Conservation (phyloP, 37 sponge, comb jelly and placozoan genomes). For the Hexactinellida sp. region DNA sequence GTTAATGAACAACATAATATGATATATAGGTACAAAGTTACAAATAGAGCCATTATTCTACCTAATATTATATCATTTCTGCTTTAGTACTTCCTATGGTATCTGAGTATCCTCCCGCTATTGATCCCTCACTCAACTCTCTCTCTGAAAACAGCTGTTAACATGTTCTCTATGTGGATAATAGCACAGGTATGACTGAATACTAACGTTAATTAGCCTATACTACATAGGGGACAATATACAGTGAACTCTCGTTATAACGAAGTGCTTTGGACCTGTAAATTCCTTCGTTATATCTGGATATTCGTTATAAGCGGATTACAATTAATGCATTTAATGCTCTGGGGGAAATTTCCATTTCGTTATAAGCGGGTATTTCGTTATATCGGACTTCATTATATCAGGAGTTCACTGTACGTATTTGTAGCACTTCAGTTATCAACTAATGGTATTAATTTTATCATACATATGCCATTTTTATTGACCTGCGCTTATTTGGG, state of each 20-base stretch:
- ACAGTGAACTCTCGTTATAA: not conserved
- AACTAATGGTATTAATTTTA: not conserved
- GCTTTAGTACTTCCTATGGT: slow-evolving; percentile 95
- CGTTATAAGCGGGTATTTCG: too few species aligned
- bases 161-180: slow-evolving; percentile 52
- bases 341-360: too few species aligned
- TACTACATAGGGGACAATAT: not conserved
- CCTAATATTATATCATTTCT: not conserved
- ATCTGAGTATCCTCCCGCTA: slow-evolving; percentile 80
- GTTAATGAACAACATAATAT: too few species aligned
- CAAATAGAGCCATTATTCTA: not conserved
- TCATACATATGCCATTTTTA: too few species aligned
- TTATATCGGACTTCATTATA: too few species aligned
- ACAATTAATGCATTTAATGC: too few species aligned
- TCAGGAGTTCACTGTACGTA: too few species aligned
- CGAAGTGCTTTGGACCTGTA: too few species aligned
- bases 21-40: not conserved
- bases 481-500: too few species aligned
- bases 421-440: too few species aligned
- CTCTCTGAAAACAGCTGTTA: slow-evolving; percentile 16
- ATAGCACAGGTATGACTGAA: slow-evolving; percentile 52
- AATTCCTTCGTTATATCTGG: too few species aligned
- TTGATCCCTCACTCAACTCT: slow-evolving; percentile 37
- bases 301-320: too few species aligned
- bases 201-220: not conserved